Conservation (phyloP, 2,888 invertebrate species). For the Drosophila neotestacea region DNA sequence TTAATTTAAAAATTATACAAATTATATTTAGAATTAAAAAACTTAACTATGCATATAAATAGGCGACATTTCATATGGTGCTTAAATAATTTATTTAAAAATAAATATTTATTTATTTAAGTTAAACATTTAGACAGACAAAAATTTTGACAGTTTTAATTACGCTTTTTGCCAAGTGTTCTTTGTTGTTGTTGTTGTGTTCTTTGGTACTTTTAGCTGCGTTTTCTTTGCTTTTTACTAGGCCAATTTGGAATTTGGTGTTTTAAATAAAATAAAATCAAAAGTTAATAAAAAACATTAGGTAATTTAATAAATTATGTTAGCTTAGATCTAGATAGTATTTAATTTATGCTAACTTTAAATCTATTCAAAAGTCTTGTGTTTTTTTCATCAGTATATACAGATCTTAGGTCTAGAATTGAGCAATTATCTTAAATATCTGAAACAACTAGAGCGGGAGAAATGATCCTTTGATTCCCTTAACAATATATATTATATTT, state of each 20-base stretch:
- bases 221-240: conserved; percentile 56
- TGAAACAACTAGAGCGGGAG: conserved; percentile 36
- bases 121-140: conserved; percentile 41
- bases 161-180: conserved; percentile 51
- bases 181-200: conserved; percentile 53
- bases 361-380: conserved; percentile 51
- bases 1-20: conserved; percentile 50
- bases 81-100: conserved; percentile 39
- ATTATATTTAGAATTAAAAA: conserved; percentile 20
- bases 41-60: conserved; percentile 26
- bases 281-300: conserved; percentile 42
- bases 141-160: conserved; percentile 53
- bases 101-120: conserved; percentile 32
- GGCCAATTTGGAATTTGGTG: conserved; percentile 69
- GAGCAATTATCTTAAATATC: conserved; percentile 52
- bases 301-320: conserved; percentile 45
- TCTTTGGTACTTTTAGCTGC: conserved; percentile 83
- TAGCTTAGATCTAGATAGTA: conserved; percentile 39
- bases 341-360: conserved; percentile 19
- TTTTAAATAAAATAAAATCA: conserved; percentile 52
- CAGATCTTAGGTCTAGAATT: conserved; percentile 53
- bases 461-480: conserved; percentile 12
- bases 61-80: conserved; percentile 10
- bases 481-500: conserved; percentile 48
- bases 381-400: conserved; percentile 52